These are phyloP conservation scores for Tragelaphus imberbis DNA, from an alignment of 2,113 vertebrate species.

Conservation along the genomic window DNA sequence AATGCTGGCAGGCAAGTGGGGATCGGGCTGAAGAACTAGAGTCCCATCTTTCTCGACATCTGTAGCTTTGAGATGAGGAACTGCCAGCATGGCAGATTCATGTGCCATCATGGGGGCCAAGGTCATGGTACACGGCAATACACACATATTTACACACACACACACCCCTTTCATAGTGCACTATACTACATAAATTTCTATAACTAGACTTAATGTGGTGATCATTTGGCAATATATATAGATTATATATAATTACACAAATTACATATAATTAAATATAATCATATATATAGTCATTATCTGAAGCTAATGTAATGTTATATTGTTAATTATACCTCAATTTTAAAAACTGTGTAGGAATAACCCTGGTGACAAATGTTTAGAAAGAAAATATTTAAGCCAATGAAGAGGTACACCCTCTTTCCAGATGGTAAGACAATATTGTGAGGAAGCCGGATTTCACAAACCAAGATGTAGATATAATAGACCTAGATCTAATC, in stretches of 20 bases:
- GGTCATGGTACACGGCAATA: accelerated
- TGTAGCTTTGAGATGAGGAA: not conserved
- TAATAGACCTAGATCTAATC: not conserved
- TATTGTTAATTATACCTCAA: not conserved
- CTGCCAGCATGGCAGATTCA: accelerated
- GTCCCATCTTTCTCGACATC: not conserved
- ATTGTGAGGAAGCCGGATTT: not conserved
- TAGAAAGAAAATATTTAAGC: not conserved
- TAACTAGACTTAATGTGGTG: not conserved
- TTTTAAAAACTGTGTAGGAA: not conserved
- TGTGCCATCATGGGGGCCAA: not conserved
- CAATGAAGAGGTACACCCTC: not conserved
- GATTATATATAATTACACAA: not conserved
- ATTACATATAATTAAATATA: not conserved
- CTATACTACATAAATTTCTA: no score
- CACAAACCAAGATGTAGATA: not conserved
- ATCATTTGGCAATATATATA: not conserved
- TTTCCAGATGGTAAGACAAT: not conserved
- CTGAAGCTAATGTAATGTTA: not conserved
- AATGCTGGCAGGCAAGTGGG: not conserved
- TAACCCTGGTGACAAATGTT: not conserved
- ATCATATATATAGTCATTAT: not conserved
- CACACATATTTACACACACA: not conserved
- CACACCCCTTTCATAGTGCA: not conserved
- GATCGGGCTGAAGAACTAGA: no score